Evolutionary conservation across 1,140 invertebrate genomes (phyloP).

Genomic region (Saccostrea glomerata): DNA sequence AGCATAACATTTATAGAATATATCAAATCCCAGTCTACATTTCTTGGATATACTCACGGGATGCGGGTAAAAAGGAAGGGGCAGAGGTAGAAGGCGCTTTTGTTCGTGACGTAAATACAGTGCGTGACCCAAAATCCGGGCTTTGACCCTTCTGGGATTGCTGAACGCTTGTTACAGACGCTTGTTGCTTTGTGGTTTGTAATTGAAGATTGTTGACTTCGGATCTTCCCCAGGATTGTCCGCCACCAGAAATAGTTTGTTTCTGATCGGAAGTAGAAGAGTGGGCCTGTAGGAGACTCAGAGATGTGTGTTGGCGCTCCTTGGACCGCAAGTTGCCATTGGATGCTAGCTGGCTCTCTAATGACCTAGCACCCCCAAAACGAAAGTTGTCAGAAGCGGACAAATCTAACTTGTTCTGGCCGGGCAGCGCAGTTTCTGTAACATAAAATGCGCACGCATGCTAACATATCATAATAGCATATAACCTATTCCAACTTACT

Average conservation of each 20-base stretch:
- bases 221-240: neutral
- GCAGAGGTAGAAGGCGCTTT: neutral
- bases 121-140: neutral
- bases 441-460: slow-evolving; percentile 14
- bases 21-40: neutral
- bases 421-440: neutral
- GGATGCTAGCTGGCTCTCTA: neutral
- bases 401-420: slow-evolving; percentile 10
- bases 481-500: too few relatives aligned
- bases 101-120: slow-evolving; percentile 13
- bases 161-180: neutral
- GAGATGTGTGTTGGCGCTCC: neutral
- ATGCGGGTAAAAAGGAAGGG: neutral
- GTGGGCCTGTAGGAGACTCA: neutral
- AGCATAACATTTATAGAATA: neutral
- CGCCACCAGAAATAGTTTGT: neutral
- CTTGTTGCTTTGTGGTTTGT: neutral
- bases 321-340: neutral
- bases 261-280: slow-evolving; percentile 7
- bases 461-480: neutral
- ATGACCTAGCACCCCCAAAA: neutral
- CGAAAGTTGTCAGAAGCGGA: slow-evolving; percentile 9
- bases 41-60: neutral
- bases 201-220: neutral
- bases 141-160: neutral